These are phyloP conservation scores for Sinhomidia bicolor DNA, from an alignment of 2,888 invertebrate genomes.

Conservation along the genomic window DNA sequence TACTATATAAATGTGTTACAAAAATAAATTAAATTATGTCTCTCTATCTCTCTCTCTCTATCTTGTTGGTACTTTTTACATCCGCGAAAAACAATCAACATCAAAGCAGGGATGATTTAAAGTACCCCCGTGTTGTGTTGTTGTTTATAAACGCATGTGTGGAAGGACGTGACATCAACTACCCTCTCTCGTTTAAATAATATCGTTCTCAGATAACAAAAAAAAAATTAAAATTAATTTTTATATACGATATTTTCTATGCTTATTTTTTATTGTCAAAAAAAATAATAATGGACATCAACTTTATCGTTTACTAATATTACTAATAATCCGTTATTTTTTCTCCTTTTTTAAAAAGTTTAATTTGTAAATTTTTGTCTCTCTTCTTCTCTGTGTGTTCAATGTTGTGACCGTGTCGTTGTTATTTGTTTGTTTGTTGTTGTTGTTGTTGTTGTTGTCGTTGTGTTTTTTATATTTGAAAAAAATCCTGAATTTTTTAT, in stretches of 20 bases:
- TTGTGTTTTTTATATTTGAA: background rate
- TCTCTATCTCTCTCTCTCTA: too few relatives aligned
- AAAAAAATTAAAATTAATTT: background rate
- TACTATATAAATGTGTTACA: background rate
- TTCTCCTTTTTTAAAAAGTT: slow-evolving; percentile 73
- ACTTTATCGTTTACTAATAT: slow-evolving; percentile 24
- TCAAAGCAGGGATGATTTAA: background rate
- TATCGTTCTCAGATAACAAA: background rate
- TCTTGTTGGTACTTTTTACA: slow-evolving; percentile 22
- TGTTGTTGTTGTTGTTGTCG: too few relatives aligned
- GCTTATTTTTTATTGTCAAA: slow-evolving; percentile 1
- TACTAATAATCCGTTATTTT: slow-evolving; percentile 66
- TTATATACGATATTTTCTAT: slow-evolving; percentile 18
- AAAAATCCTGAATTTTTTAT: too few relatives aligned
- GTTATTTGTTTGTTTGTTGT: slow-evolving; percentile 3
- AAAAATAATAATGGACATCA: slow-evolving; percentile 78
- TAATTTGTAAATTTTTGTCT: background rate
- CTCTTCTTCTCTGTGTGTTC: slow-evolving; percentile 26
- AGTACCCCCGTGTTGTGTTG: background rate
- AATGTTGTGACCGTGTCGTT: slow-evolving; percentile 45
- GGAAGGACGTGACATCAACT: slow-evolving; percentile 79
- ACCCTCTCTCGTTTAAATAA: slow-evolving; percentile 66
- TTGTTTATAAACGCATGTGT: slow-evolving; percentile 71
- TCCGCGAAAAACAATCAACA: background rate
- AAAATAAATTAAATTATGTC: background rate